phyloP scores from a whole-genome alignment of 2,888 invertebrate genomes.

The Dascillus cervinus region DNA sequence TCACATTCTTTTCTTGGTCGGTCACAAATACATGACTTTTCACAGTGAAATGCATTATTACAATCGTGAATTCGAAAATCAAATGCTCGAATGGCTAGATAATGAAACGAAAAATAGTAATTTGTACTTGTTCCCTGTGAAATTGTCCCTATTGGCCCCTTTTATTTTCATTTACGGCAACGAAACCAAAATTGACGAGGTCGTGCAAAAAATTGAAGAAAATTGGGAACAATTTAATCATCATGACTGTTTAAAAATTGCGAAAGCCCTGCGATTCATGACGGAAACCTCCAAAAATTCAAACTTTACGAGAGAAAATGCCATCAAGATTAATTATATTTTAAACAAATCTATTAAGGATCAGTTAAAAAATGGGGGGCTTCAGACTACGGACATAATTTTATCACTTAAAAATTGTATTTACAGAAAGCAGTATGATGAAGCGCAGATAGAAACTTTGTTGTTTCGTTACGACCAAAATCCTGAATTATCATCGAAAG shows the following conservation, averaged over 20 bases:
- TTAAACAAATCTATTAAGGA: constrained; percentile 34
- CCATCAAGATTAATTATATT: constrained; percentile 16
- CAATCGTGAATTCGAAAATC: constrained; percentile 42
- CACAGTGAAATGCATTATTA: constrained; percentile 47
- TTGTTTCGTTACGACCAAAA: constrained; percentile 35
- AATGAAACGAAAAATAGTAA: constrained; percentile 34
- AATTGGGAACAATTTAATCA: constrained; percentile 40
- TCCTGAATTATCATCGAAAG: constrained; percentile 40
- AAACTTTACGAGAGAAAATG: constrained; percentile 8
- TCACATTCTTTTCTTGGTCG: too few species aligned
- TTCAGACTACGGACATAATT: constrained; percentile 15
- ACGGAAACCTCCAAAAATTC: constrained; percentile 13
- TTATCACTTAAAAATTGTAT: constrained; percentile 26
- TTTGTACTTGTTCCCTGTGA: constrained; percentile 36
- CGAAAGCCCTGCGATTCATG: constrained; percentile 41
- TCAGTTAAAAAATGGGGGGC: constrained; percentile 23
- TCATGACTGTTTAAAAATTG: constrained; percentile 40
- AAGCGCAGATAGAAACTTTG: constrained; percentile 34
- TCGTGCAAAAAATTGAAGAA: constrained; percentile 37
- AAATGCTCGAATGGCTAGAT: constrained; percentile 37
- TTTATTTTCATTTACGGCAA: constrained; percentile 45
- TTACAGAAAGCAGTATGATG: constrained; percentile 33
- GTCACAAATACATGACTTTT: constrained; percentile 49
- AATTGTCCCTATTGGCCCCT: constrained; percentile 37
- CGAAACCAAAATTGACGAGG: constrained; percentile 30